Evolutionary conservation across 2,888 invertebrate species (phyloP), one percentile per base, ranked within the genome.

Genomic region (Ypsolopha scabrella): DNA sequence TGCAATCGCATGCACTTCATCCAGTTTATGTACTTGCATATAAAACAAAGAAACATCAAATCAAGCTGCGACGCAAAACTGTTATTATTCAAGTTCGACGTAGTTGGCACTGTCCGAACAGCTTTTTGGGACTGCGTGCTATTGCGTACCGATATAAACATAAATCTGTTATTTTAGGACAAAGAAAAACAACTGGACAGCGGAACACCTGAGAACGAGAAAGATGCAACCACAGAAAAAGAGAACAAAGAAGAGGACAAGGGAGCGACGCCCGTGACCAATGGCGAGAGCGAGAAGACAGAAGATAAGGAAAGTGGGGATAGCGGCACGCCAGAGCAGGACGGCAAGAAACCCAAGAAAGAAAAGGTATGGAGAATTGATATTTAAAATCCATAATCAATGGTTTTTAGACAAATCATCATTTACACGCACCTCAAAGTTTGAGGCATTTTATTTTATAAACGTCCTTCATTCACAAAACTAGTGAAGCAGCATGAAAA

Each of bases 151-250:
- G 47, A 38, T 48, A 36, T 44, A 38, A 54, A 44, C 11, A 33
- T 8, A 38, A 51, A 34, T 47, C 34, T 58, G 52, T 51, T 55
- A 51, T 75, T 73, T 53, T 64, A 91, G 88, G 91, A 91, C 60
- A 90, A 89, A 72, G 87, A 87, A 63, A 88, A 90, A 64, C 85
- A 88, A 57, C 62, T 83, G 9, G 89, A 89, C 58, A 87, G 80
- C 58, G 87, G 87, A 51, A 87, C 87, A 47, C 87, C 88, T 1
- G 90, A 90, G 68, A 91, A 91, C 61, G 91, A 91, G 67, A 91
- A 92, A 70, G 92, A 92, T 67, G 88, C 89, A 54, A 89, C 89
- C 54, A 90, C 90, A 60, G 92, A 91, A 68, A 91, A 91, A 67
- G 88, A 88, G 64, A 80, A 60, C 43, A 82, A 82, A 59, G 71